A percentile compares a stretch with the other conserved stretches of the same genome.
Conservation (phyloP, 2,113 vertebrate species). For the Notechis scutatus region DNA sequence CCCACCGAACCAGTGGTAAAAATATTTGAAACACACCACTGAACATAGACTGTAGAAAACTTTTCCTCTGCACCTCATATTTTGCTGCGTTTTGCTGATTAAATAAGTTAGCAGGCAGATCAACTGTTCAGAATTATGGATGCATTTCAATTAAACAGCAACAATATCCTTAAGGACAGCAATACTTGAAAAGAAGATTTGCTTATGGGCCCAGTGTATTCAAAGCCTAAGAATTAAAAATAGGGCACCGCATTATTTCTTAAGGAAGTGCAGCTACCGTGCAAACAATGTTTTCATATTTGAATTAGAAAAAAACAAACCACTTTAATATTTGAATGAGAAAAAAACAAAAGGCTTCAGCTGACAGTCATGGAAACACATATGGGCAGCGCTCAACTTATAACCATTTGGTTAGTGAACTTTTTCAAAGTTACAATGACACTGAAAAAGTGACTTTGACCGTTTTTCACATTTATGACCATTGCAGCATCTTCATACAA, state of each 20-base stretch:
- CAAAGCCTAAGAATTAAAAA: constrained; percentile 46
- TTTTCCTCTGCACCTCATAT: neutral
- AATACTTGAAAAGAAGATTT: neutral
- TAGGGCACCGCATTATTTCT: constrained; percentile 35
- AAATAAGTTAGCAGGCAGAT: constrained; percentile 21
- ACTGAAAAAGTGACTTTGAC: too few species aligned
- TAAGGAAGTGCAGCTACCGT: constrained; percentile 11
- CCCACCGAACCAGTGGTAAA: too few species aligned
- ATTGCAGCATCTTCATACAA: too few species aligned
- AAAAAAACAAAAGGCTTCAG: neutral
- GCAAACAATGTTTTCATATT: constrained; percentile 22
- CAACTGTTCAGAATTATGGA: constrained; percentile 36
- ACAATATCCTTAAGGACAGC: constrained; percentile 37
- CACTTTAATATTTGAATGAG: too few species aligned
- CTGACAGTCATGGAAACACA: constrained; percentile 6
- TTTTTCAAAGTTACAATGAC: too few species aligned
- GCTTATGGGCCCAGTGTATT: constrained; percentile 11
- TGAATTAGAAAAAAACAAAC: constrained; percentile 55
- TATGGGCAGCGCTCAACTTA: neutral
- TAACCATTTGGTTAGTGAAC: too few species aligned
- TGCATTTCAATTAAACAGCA: constrained; percentile 57
- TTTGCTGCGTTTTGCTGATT: neutral
- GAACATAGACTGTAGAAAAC: too few species aligned
- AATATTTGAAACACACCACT: too few species aligned
- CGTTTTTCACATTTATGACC: too few species aligned